Base-by-base conservation (phyloP, 2,888 invertebrate species). In the Ametastegia equiseti region DNA sequence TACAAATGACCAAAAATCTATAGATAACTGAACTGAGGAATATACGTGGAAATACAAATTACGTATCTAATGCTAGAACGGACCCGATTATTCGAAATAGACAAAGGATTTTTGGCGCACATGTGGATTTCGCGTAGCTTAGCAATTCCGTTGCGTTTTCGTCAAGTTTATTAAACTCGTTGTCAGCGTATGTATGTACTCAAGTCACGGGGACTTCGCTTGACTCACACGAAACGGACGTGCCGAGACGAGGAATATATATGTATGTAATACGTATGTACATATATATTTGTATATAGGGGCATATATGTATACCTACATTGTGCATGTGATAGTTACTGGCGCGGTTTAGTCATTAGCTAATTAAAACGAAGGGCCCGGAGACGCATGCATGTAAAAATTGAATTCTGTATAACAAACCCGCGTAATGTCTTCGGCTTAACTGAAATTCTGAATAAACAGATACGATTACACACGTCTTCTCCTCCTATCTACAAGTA, bases 141-240 rank as follows among this genome's bases (percentile, higher is more conserved):
- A 60, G 60, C 60, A 60, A 5, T 13, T 15, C 15, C 60, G 15
- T 23, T 13, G 27, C 4, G 30, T 60, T 60, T 60, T 60, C 63
- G 39, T 63, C 7, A 23, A 63, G 39, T 63, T 78, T 60, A 57
- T 9, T 75, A 54, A 75, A 54, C 71, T 27, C 54, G 54, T 57
- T 42, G 57, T n/a, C 30, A 7, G 63, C 27, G 45, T 11, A 67
- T 19, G 13, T 63, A 39, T 13, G 23, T 54, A 75, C 60, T 78
- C 78, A 45, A 78, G 78, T 78, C 78, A 60, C 78, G 78, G 78
- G 78, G 63, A 60, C 60, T 60, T 15, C 45, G 78, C 57, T 78
- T 78, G 78, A 78, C 78, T 78, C 78, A 78, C 75, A 50, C 27
- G 78, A 36, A 27, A 54, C 75, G 75, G 54, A 75, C 77, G 77